A percentile compares a stretch with the other conserved stretches of the same genome.
Evolutionary conservation across 2,797 vertebrate genomes (phyloP).

Genomic region (Urosaurus nigricauda): DNA sequence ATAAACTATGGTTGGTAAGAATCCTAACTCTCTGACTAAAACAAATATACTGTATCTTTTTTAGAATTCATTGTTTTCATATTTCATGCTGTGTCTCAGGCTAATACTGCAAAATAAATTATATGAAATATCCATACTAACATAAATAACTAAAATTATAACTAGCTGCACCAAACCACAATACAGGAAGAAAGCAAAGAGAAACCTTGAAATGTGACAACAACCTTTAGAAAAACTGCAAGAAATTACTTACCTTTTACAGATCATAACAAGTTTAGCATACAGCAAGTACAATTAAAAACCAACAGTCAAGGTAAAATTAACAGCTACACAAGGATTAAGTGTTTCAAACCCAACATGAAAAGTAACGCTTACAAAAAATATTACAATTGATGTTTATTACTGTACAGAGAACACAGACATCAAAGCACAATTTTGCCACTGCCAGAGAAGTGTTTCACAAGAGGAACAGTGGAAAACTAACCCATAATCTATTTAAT

Average conservation of each 20-base stretch:
- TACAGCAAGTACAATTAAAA: slow-evolving; percentile 82
- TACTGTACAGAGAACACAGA: slow-evolving; percentile 70
- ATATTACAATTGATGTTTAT: slow-evolving; percentile 76
- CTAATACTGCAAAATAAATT: slow-evolving; percentile 68
- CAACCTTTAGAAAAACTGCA: slow-evolving; percentile 78
- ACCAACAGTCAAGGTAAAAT: slow-evolving; percentile 79
- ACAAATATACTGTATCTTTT: slow-evolving; percentile 40
- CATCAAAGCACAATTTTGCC: slow-evolving; percentile 71
- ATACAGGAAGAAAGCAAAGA: slow-evolving; percentile 38
- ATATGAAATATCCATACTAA: slow-evolving; percentile 70
- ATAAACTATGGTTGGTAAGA: slow-evolving; percentile 60
- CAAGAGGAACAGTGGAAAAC: slow-evolving; percentile 63
- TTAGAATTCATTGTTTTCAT: slow-evolving; percentile 65
- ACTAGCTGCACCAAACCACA: slow-evolving; percentile 13
- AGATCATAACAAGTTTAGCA: slow-evolving; percentile 83
- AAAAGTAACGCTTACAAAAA: slow-evolving; percentile 79
- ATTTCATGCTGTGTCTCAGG: slow-evolving; percentile 65
- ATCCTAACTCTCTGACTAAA: slow-evolving; percentile 65
- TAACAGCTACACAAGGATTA: slow-evolving; percentile 76
- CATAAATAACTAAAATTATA: slow-evolving; percentile 70
- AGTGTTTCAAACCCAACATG: slow-evolving; percentile 79
- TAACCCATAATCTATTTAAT: slow-evolving; percentile 63
- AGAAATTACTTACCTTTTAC: slow-evolving; percentile 85
- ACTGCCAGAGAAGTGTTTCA: slow-evolving; percentile 66
- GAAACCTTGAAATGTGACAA: slow-evolving; percentile 71